Evolutionary conservation across 2,797 vertebrate species (phyloP).

Genomic region (Acomys russatus): DNA sequence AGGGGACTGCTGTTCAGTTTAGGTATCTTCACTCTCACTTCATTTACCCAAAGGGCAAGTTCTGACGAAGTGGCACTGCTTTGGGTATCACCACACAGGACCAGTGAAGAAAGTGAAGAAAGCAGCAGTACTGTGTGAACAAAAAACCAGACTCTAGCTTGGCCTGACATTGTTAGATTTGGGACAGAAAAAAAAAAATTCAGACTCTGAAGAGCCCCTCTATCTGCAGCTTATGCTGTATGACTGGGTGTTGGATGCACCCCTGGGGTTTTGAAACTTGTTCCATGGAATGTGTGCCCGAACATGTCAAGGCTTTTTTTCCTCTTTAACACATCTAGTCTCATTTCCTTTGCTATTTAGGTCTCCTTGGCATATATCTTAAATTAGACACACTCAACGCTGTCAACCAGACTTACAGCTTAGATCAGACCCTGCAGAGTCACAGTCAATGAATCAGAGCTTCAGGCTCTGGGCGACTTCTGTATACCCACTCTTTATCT

Average conservation of each 20-base stretch:
- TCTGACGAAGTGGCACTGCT: conserved; percentile 57
- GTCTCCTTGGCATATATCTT: conserved; percentile 59
- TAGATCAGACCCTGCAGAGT: conserved; percentile 31
- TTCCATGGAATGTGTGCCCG: conserved; percentile 49
- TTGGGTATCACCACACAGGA: background rate
- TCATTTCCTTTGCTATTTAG: conserved; percentile 49
- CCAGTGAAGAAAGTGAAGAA: background rate
- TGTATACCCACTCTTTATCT: background rate
- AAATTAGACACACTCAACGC: conserved; percentile 68
- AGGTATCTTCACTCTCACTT: conserved; percentile 43
- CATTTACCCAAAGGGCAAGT: conserved; percentile 46
- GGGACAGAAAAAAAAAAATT: conserved; percentile 36
- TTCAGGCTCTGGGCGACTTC: conserved; percentile 12
- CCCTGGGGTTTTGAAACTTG: conserved; percentile 44
- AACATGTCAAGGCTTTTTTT: conserved; percentile 57
- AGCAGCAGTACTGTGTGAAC: background rate
- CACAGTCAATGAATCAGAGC: background rate
- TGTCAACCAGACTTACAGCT: conserved; percentile 68
- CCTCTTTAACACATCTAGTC: background rate
- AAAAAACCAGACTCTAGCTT: background rate
- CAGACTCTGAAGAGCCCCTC: conserved; percentile 29
- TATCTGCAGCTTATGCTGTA: background rate
- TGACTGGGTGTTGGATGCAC: background rate
- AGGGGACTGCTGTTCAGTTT: background rate
- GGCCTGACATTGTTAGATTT: conserved; percentile 20